Evolutionary conservation across 2,113 vertebrate species (phyloP).

Genomic region (Dermatemys mawii): DNA sequence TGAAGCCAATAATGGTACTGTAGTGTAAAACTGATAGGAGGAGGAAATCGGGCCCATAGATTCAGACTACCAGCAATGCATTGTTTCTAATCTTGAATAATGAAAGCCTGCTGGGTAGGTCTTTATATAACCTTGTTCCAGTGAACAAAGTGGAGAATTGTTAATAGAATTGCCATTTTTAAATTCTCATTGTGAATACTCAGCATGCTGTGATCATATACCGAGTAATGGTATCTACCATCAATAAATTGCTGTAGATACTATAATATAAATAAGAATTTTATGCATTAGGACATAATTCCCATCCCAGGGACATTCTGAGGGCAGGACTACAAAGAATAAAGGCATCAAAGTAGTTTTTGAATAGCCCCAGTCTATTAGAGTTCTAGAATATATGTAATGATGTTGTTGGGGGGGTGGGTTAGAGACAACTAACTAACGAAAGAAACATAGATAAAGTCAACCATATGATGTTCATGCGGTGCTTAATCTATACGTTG

Average conservation of each 20-base stretch:
- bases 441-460: neutral
- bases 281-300: slow-evolving; percentile 58
- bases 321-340: slow-evolving; percentile 28
- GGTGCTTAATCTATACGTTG: neutral
- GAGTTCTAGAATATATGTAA: neutral
- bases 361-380: slow-evolving; percentile 47
- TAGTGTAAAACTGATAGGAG: neutral
- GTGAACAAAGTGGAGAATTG: slow-evolving; percentile 63
- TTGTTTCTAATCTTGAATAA: slow-evolving; percentile 32
- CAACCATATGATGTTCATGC: neutral
- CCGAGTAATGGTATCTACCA: slow-evolving; percentile 69
- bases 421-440: slow-evolving; percentile 23
- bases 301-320: slow-evolving; percentile 24
- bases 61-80: slow-evolving; percentile 13
- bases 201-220: slow-evolving; percentile 63
- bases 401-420: slow-evolving; percentile 8
- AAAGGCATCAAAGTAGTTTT: slow-evolving; percentile 31
- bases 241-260: slow-evolving; percentile 69
- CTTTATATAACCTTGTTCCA: slow-evolving; percentile 63
- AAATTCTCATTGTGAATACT: slow-evolving; percentile 65
- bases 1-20: neutral
- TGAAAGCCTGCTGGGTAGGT: slow-evolving; percentile 41
- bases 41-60: neutral
- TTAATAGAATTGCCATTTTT: slow-evolving; percentile 70
- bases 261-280: slow-evolving; percentile 68